Evolutionary conservation across 2,113 vertebrate genomes (phyloP), one percentile per base, ranked within the genome.

Genomic region (Cheilinus undulatus): DNA sequence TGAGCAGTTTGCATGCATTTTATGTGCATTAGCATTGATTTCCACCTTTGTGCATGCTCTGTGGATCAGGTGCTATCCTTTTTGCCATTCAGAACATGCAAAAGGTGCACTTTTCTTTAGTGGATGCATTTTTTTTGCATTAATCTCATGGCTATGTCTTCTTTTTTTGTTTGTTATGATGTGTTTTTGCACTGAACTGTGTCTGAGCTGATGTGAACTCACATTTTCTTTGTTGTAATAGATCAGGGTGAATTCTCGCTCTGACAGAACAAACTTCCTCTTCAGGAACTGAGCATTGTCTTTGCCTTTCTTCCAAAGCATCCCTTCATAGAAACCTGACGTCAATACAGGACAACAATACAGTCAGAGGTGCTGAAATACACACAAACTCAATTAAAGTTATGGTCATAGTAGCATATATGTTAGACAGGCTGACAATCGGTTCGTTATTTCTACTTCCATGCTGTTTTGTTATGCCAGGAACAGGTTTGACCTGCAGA

Each of bases 211-310:
- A 14, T 17, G 19, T 23, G 15, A 66, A 78, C 93, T 90, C 81
- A 95, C 94, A 65, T 92, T 83, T 28, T 93, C 91, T 79, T 92
- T 94, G 85, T 85, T 90, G 86, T 86, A 94, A 80, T 95, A 95
- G 20, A 69, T 81, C 65, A 95, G 86, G 3, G 88, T 92, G 28
- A 93, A 93, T 24, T 93, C 93, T 3, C 66, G 71, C 73, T 92
- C 91, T 1, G 91, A 93, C 51, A 95, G 86, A 2, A 93, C 82
- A 27, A 95, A 95, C 84, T 92, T 94, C 86, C 94, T 92, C 85
- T 91, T 90, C 48, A 90, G 74, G 79, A 93, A 95, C 66, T 92
- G 91, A 11, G 69, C 40, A 7, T 91, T 94, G 30, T 92, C 91
- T 74, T 90, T 93, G 23, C 92, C 92, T 78, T 94, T 94, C 70